A percentile compares a stretch with the other conserved stretches of the same genome.
These are phyloP conservation scores for Pteronura brasiliensis DNA, from an alignment of 2,113 vertebrate species.

Conservation along the genomic window DNA sequence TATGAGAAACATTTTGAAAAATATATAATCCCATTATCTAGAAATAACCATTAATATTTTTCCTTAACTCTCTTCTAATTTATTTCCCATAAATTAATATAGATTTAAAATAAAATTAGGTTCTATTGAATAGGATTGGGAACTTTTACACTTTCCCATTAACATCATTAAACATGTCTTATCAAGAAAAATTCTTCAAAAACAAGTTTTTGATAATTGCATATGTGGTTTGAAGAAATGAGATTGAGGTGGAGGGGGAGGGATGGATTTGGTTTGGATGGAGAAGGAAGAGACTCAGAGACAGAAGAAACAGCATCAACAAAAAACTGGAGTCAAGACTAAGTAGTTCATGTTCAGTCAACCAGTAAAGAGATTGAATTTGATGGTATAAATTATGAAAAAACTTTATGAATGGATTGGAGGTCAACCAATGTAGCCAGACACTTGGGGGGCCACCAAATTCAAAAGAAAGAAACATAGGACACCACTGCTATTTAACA, in stretches of 20 bases:
- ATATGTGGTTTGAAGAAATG: neutral
- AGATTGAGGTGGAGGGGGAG: neutral
- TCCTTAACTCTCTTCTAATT: neutral
- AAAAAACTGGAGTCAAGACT: neutral
- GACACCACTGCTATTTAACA: neutral
- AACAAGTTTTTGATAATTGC: neutral
- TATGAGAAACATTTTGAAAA: neutral
- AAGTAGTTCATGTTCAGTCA: neutral
- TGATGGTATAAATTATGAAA: neutral
- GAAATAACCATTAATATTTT: slow-evolving; percentile 11
- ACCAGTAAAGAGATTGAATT: neutral
- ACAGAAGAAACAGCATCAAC: neutral
- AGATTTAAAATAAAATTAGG: neutral
- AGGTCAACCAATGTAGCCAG: neutral
- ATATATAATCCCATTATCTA: neutral
- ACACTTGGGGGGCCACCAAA: neutral
- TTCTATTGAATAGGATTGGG: neutral
- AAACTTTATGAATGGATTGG: neutral
- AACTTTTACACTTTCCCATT: neutral
- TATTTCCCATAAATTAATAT: neutral
- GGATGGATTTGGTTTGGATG: neutral
- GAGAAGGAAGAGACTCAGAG: neutral
- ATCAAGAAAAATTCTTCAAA: neutral
- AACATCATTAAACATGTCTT: neutral
- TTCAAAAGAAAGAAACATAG: neutral